phyloP scores from a whole-genome alignment of 2,888 invertebrate species.

The Drosophila lacicola region DNA sequence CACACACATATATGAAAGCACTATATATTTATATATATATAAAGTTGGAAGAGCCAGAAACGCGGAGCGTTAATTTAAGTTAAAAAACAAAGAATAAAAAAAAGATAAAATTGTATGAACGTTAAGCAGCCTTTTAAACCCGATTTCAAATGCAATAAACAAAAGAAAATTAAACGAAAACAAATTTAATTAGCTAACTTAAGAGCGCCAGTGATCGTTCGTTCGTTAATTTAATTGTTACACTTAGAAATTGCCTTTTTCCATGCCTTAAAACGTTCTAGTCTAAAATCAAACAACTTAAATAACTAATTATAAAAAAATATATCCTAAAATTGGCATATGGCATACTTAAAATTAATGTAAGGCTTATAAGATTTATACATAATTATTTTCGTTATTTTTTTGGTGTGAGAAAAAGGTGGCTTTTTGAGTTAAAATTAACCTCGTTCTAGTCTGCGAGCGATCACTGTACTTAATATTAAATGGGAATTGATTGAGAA shows the following conservation, averaged over 20 bases:
- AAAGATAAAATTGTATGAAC: constrained; percentile 31
- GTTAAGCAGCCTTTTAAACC: constrained; percentile 44
- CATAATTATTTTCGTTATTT: no score
- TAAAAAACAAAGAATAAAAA: constrained; percentile 3
- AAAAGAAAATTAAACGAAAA: constrained; percentile 20
- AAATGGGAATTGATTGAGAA: constrained; percentile 18
- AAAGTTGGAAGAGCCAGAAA: constrained; percentile 38
- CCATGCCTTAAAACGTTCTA: no score
- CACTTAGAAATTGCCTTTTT: not conserved
- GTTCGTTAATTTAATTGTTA: not conserved
- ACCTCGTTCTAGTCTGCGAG: not conserved
- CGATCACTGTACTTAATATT: constrained; percentile 8
- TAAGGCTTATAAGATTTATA: no score
- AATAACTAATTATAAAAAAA: not conserved
- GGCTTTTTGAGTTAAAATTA: no score
- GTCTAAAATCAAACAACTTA: no score
- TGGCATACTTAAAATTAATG: no score
- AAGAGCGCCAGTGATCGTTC: constrained; percentile 14
- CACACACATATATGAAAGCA: constrained; percentile 6
- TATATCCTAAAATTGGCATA: not conserved
- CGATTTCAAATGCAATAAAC: constrained; percentile 58
- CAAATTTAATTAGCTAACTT: constrained; percentile 34
- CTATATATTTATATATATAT: constrained; percentile 57
- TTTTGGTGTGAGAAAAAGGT: no score
- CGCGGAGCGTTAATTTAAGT: constrained; percentile 48